phyloP scores from a whole-genome alignment of 2,797 vertebrate species.

The Lagocephalus sceleratus region DNA sequence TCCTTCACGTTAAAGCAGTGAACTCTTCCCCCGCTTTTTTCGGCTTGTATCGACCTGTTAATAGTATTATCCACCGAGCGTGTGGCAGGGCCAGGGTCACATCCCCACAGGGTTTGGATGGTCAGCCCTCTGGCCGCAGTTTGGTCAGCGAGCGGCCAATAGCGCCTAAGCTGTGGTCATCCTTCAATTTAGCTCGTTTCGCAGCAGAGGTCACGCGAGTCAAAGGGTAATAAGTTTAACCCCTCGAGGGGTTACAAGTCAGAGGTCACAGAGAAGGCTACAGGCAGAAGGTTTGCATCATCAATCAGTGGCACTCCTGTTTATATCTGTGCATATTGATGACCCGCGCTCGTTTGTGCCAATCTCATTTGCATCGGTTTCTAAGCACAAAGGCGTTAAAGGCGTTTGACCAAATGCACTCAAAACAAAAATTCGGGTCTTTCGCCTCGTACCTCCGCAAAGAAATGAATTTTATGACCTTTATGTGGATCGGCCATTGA shows the following conservation, averaged over 20 bases:
- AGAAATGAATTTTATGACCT: no score
- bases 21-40: conserved; percentile 17
- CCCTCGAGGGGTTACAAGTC: conserved; percentile 75
- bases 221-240: conserved; percentile 94
- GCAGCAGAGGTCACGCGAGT: conserved; percentile 85
- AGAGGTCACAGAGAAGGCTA: conserved; percentile 85
- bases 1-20: conserved; percentile 40
- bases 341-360: conserved; percentile 47
- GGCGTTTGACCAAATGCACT: conserved; percentile 18
- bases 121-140: conserved; percentile 68
- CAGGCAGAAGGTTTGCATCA: conserved; percentile 74
- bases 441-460: background rate
- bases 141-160: conserved; percentile 81
- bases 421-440: background rate
- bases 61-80: conserved; percentile 72
- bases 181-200: conserved; percentile 87
- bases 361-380: conserved; percentile 63
- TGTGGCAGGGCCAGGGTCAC: conserved; percentile 75
- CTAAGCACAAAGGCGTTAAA: conserved; percentile 48
- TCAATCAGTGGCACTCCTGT: conserved; percentile 72
- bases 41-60: conserved; percentile 70
- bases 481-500: background rate
- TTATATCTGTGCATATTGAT: conserved; percentile 64
- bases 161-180: conserved; percentile 82
- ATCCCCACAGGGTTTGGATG: conserved; percentile 64